These are phyloP conservation scores for Periphyllus acericola DNA, from an alignment of 2,888 invertebrate genomes.

Conservation along the genomic window DNA sequence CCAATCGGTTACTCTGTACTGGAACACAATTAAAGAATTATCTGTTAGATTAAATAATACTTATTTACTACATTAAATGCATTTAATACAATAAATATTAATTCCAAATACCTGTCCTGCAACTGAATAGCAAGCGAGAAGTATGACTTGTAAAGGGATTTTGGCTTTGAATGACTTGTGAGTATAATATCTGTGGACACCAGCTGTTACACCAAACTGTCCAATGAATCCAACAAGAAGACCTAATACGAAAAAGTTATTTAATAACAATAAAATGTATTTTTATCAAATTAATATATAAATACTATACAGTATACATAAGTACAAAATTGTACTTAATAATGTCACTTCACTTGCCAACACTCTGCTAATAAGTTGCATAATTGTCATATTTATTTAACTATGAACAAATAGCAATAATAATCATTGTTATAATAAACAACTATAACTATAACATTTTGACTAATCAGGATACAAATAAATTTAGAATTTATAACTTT, in stretches of 20 bases:
- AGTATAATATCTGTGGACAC: conserved; percentile 73
- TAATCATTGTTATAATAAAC: too few relatives aligned
- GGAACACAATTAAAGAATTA: conserved; percentile 62
- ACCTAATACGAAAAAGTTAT: conserved; percentile 12
- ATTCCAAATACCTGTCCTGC: conserved; percentile 74
- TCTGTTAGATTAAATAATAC: too few relatives aligned
- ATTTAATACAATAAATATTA: not conserved
- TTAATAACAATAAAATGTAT: not conserved
- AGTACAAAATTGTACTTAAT: not conserved
- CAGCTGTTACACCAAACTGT: conserved; percentile 77
- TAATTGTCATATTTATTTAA: too few relatives aligned
- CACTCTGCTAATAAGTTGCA: too few relatives aligned
- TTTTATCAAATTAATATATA: not conserved
- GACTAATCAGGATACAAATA: too few relatives aligned
- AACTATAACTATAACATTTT: too few relatives aligned
- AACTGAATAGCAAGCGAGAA: conserved; percentile 69
- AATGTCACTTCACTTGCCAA: not conserved
- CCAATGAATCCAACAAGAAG: conserved; percentile 66
- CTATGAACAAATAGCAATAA: too few relatives aligned
- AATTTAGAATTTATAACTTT: too few relatives aligned
- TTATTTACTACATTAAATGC: too few relatives aligned
- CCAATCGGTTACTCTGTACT: conserved; percentile 80
- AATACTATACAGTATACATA: too few relatives aligned
- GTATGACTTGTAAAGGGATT: conserved; percentile 68
- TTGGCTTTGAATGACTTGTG: conserved; percentile 77